Conservation (phyloP, 2,888 invertebrate genomes). For the Congeria kusceri region DNA sequence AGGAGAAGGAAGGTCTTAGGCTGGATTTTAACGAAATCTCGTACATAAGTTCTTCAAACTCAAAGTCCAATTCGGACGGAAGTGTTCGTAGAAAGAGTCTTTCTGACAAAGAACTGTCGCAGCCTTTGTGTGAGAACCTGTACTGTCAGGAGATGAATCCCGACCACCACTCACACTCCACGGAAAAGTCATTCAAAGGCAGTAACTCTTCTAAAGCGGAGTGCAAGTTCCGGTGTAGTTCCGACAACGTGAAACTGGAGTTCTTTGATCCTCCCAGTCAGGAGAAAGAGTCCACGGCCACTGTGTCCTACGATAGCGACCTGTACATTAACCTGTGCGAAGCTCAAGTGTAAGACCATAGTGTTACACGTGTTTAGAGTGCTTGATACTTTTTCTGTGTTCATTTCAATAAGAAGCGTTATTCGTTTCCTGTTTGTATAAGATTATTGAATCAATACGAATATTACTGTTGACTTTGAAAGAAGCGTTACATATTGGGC, state of each 20-base stretch:
- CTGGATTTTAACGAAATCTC: conserved; percentile 75
- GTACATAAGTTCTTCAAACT: conserved; percentile 43
- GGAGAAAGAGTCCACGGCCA: conserved; percentile 82
- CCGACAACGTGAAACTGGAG: conserved; percentile 77
- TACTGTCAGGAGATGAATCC: conserved; percentile 73
- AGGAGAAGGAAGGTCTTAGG: conserved; percentile 77
- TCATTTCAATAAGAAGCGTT: too few relatives aligned
- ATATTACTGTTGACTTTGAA: too few relatives aligned
- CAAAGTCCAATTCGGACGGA: conserved; percentile 54
- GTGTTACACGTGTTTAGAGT: too few relatives aligned
- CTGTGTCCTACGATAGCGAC: conserved; percentile 82
- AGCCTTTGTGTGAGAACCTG: conserved; percentile 52
- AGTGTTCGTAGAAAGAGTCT: conserved; percentile 46
- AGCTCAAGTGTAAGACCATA: conserved; percentile 77
- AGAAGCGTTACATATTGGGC: too few relatives aligned
- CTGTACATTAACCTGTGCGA: conserved; percentile 82
- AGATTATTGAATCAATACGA: too few relatives aligned
- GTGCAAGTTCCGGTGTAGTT: conserved; percentile 76
- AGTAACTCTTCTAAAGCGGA: conserved; percentile 69
- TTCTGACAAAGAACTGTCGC: conserved; percentile 60
- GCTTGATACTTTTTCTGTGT: too few relatives aligned
- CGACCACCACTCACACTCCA: conserved; percentile 75
- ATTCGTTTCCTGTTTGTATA: too few relatives aligned
- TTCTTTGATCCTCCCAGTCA: conserved; percentile 82
- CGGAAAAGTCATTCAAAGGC: conserved; percentile 74